Evolutionary conservation across 2,888 invertebrate genomes (phyloP), one percentile per base, ranked within the genome.

Genomic region (Bellardia bayeri): DNA sequence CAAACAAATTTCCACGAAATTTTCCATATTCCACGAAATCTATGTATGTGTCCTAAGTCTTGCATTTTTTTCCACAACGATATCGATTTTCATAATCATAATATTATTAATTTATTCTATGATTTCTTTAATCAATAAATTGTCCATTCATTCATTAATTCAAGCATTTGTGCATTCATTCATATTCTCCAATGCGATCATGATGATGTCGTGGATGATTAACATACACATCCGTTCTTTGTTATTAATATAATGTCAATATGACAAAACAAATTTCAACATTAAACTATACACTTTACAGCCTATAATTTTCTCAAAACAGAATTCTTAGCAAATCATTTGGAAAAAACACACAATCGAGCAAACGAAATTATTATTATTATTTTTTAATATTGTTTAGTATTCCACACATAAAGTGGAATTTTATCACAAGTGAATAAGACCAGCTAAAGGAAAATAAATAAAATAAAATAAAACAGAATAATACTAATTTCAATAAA

Each of bases 141-240:
- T 82, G 54, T 74, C 78, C 51, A 66, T 83, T 37, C 64, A 56
- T 75, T 58, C 61, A 64, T 54, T 61, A 33, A 66, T 56, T 75
- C 40, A 33, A 40, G 40, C 4, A 3, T 42, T 5, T 14, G n/a
- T 40, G n/a, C 54, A 64, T 69, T 85, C 74, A 78, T 87, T 72
- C 80, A 76, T 78, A 71, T 84, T 40, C 79, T 11, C n/a, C 11
- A 63, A 11, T 13, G 49, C 37, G 40, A 82, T 51, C 69, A 75
- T 49, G 23, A 75, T 75, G 51, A 75, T 23, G 58, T 51, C 79
- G 56, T 64, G 58, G 51, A 75, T 79, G 86, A 87, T 87, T 85
- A 85, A 87, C 87, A 87, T 87, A 87, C 87, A 85, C 87, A 87
- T 87, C 87, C 87, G 87, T 87, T 87, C 87, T 87, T 85, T 85